Evolutionary conservation across 2,113 vertebrate genomes (phyloP), one percentile per base, ranked within the genome.

Genomic region (Boulengeromyrus knoepffleri): DNA sequence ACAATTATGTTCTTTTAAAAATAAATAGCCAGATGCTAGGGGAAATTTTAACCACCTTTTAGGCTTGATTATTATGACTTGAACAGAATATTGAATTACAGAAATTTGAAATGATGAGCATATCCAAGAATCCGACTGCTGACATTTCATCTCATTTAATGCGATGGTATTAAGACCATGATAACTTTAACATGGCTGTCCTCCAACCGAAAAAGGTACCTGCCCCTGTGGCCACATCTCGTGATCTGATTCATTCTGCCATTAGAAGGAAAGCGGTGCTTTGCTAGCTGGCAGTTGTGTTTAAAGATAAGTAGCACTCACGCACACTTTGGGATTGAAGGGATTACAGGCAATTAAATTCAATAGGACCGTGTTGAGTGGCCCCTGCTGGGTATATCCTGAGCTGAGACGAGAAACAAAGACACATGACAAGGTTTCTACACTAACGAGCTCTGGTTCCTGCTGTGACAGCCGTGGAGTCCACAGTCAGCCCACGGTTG

Each of bases 291-390:
- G 31, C 85, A 87, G 46, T 70, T 50, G 56, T 50, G 45, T 74
- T 88, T 47, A 88, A 47, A 88, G 42, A 88, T 88, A 49, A 88
- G 88, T 36, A 88, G 21, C 42, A 88, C 88, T 88, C 45, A 62
- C 7, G n/a, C 66, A 88, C 58, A 70, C n/a, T 70, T 88, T 42
- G 42, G 62, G 58, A 88, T 70, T 31, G 56, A 88, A 70, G 62
- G 56, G 58, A 88, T 88, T 88, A 70, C 88, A 49, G 42, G 45
- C 45, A 74, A 88, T 74, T 47, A 70, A 47, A 47, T 88, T 74
- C 88, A 74, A 70, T 50, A 31, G 58, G 58, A 24, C 58, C 9
- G 13, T 70, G 88, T 66, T 88, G 62, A 88, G 45, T 70, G 42
- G 36, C n/a, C n/a, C 88, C 88, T 49, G 88, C 62, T 88, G 88